Evolutionary conservation across 2,113 vertebrate genomes (phyloP).

Genomic region (Anas platyrhynchos): DNA sequence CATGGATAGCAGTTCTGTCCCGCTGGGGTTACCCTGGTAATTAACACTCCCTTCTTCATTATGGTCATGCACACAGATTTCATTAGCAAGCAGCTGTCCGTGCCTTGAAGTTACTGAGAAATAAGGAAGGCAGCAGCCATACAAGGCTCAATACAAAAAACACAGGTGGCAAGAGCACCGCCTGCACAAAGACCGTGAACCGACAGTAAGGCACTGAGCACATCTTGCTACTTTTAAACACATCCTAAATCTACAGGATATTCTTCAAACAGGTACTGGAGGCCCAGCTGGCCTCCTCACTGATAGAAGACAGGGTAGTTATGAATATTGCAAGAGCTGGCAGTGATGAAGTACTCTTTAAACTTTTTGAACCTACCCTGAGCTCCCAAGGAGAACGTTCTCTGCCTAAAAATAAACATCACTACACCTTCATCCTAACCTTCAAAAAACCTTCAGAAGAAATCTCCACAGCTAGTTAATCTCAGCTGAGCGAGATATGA

Average conservation of each 20-base stretch:
- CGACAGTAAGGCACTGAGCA: neutral
- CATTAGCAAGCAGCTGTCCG: neutral
- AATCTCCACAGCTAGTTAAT: neutral
- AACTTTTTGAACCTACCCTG: neutral
- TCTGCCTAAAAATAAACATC: neutral
- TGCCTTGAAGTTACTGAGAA: neutral
- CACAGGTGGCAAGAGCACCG: neutral
- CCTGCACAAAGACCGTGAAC: neutral
- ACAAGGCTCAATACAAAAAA: neutral
- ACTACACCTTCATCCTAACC: neutral
- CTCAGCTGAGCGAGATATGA: neutral
- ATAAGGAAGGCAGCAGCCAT: neutral
- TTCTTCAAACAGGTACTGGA: neutral
- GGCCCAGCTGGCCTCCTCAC: neutral
- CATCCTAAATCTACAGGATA: neutral
- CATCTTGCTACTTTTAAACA: neutral
- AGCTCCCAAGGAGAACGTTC: neutral
- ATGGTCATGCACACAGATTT: neutral
- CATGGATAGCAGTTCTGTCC: neutral
- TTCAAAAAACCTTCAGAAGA: slow-evolving; percentile 24
- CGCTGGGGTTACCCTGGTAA: neutral
- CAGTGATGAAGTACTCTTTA: neutral
- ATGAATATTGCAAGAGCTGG: neutral
- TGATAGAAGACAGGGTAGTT: neutral
- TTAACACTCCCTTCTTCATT: neutral